Conservation (phyloP, 2,797 vertebrate genomes). For the Galagoides demidoff region DNA sequence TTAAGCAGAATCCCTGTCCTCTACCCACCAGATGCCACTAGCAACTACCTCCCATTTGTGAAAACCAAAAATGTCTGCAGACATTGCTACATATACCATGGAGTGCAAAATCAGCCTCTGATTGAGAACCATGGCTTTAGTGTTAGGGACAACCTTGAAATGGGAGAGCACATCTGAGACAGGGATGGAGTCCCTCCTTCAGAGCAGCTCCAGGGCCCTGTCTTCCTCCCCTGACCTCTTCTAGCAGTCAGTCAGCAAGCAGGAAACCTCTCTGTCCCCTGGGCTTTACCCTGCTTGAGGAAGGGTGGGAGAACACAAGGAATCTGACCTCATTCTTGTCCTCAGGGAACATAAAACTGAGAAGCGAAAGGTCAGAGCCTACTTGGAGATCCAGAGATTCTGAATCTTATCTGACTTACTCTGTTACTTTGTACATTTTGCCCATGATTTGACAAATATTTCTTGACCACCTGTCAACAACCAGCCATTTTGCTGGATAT, state of each 20-base stretch:
- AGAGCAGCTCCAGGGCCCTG: background rate
- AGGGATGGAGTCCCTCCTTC: background rate
- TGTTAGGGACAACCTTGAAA: background rate
- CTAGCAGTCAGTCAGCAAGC: background rate
- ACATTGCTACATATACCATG: background rate
- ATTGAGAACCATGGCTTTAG: background rate
- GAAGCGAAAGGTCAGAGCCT: conserved; percentile 1
- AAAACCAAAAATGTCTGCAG: background rate
- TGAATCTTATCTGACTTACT: background rate
- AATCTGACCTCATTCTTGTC: conserved; percentile 9
- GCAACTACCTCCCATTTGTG: background rate
- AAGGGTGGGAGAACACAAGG: background rate
- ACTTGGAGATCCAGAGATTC: background rate
- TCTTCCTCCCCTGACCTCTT: background rate
- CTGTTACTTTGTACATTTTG: background rate
- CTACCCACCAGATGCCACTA: background rate
- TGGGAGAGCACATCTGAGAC: background rate
- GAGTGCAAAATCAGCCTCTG: background rate
- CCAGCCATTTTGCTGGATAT: background rate
- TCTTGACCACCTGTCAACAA: conserved; percentile 4
- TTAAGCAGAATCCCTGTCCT: background rate
- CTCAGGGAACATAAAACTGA: background rate
- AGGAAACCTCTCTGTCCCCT: background rate
- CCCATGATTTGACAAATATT: background rate
- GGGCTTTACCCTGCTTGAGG: background rate